Conservation (phyloP, 2,113 vertebrate species). For the Ammodramus savannarum region DNA sequence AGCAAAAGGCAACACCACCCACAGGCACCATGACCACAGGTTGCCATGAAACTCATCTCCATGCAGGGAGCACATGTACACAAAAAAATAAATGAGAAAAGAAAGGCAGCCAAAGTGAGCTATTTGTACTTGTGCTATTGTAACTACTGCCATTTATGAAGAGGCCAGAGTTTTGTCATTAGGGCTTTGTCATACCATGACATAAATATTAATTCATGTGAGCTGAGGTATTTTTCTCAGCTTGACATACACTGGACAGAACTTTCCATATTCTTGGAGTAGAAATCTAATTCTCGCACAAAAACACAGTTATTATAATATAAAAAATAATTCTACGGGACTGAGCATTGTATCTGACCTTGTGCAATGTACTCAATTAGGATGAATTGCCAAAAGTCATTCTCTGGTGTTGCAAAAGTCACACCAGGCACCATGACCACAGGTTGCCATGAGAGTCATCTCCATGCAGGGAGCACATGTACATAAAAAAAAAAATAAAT, state of each 20-base stretch:
- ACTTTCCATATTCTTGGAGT: neutral
- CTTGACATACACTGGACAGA: neutral
- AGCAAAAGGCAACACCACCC: neutral
- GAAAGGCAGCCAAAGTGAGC: neutral
- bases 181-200: neutral
- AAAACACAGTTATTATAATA: neutral
- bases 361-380: neutral
- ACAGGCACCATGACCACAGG: neutral
- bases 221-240: neutral
- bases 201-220: neutral
- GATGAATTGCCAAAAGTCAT: neutral
- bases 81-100: neutral
- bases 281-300: neutral
- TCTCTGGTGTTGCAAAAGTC: neutral
- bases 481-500: neutral
- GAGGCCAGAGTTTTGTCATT: neutral
- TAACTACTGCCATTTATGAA: neutral
- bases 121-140: neutral
- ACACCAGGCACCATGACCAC: neutral
- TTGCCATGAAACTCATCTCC: neutral
- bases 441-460: neutral
- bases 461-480: neutral
- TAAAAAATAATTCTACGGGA: neutral
- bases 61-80: neutral
- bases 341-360: neutral